phyloP scores from a whole-genome alignment of 2,113 vertebrate species.

The Corythoichthys haematopterus region DNA sequence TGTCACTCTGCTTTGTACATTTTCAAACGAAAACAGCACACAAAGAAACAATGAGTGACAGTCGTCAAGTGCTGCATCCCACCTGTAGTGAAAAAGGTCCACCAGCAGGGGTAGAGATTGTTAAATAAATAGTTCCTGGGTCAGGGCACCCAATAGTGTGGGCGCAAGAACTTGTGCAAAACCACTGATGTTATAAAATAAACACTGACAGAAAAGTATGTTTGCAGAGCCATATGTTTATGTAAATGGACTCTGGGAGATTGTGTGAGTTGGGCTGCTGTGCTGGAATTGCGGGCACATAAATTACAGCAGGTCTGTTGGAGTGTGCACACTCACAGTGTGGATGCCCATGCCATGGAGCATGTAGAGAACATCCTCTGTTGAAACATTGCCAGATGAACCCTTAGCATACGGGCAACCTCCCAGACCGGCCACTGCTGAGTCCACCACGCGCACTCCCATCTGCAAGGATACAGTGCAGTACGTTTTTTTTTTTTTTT shows the following conservation, averaged over 20 bases:
- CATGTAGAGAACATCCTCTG: constrained; percentile 93
- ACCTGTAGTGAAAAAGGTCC: constrained; percentile 33
- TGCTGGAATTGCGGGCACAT: constrained; percentile 21
- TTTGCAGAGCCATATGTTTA: constrained; percentile 44
- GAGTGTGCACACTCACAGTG: constrained; percentile 76
- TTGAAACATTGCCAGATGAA: constrained; percentile 92
- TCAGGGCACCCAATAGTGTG: neutral
- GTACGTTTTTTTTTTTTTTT: neutral
- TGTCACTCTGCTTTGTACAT: neutral
- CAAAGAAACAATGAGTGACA: neutral
- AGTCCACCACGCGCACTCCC: constrained; percentile 89
- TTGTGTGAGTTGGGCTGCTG: constrained; percentile 18
- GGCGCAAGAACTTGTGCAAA: constrained; percentile 34
- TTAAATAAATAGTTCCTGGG: constrained; percentile 53
- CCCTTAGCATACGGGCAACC: constrained; percentile 91
- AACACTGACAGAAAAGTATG: constrained; percentile 35
- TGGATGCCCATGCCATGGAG: constrained; percentile 87
- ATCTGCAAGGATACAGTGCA: constrained; percentile 77
- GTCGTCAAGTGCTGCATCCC: neutral
- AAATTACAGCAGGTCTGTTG: constrained; percentile 17
- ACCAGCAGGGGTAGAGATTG: constrained; percentile 71
- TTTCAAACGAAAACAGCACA: neutral
- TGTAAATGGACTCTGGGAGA: constrained; percentile 29
- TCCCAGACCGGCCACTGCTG: constrained; percentile 87
- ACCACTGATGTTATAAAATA: constrained; percentile 47